Base-by-base conservation (phyloP, 2,888 invertebrate species). In the Oasisia sp. region DNA sequence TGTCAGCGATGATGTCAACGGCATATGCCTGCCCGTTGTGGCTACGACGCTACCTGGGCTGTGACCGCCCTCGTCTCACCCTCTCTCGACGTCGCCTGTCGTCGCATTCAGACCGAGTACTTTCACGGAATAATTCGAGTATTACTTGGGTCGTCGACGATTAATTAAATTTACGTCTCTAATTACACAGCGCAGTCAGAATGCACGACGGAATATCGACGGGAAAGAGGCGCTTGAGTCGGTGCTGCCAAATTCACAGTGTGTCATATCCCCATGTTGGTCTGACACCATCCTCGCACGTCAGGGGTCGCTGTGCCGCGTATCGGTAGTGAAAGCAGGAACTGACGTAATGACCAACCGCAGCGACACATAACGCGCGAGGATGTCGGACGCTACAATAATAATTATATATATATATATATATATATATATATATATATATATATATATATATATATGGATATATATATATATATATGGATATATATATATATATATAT, bases 151-250 rank as follows among this genome's bases (percentile, higher is more conserved):
- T 74, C 27, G 74, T 74, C 74, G 74, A 74, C 74, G 19, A 74
- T 74, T 74, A 74, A 74, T 74, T 74, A 74, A 74, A 74, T 74
- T 74, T 74, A 27, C 74, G 74, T 74, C 74, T 74, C 74, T 74
- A 74, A 74, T 74, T 74, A 74, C 74, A 74, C 74, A 7, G 74
- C 74, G 74, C 74, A 19, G 74, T 74, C 74, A 74, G 74, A 74
- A 74, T 74, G 74, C 74, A 74, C 74, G n/a, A 19, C 74, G 74
- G 74, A 74, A 74, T 74, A 74, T 74, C 74, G 74, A 74, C 74
- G 19, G 74, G 74, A 74, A 56, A 74, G n/a, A 27, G n/a, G 74
- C 74, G 27, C 74, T 74, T 7, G 74, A 19, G 74, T 7, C 74
- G 74, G 74, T 74, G 27, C n/a, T 27, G 74, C 74, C 27, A 27